Evolutionary conservation across 2,797 vertebrate genomes (phyloP), one percentile per base, ranked within the genome.

Genomic region (Okamejei kenojei): DNA sequence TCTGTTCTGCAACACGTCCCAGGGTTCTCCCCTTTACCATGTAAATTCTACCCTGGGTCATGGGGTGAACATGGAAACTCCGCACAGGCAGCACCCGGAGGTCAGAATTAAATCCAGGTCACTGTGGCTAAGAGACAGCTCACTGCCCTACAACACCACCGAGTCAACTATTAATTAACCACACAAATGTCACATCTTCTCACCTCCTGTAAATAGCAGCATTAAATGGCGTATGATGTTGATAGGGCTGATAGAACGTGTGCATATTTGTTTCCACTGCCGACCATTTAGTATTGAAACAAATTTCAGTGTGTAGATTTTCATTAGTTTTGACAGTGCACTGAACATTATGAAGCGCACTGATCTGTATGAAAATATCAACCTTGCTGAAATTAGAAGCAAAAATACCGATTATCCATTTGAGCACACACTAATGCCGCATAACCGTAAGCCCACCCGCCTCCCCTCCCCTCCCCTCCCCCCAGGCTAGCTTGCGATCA

Each of bases 341-440:
- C 71, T 76, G 45, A 92, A 92, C 71, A 76, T 88, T 74, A n/a
- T 38, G 15, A 88, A n/a, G 90, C 58, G 71, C 23, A 76, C 73
- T 92, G 90, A 92, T 92, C 90, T 74, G 10, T 23, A n/a, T 76
- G 90, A 92, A 76, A 92, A 76, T 76, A 23, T 76, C 35, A 45
- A 45, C 5, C 21, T 23, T 71, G 38, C 71, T 92, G 38, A n/a
- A 92, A 92, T 92, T 45, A 92, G 38, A 76, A 92, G 26, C n/a
- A 45, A 26, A 74, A 92, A 92, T 29, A 38, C 35, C 38, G 29
- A 76, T 92, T 76, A 92, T 23, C 45, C 68, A 54, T 73, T 63
- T 91, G 71, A 38, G 79, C 79, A 80, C 71, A 23, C 71, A 74
- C 71, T 74, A 74, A 74, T 21, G 26, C 71, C 6, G 71, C 71